Conservation (phyloP, 2,888 invertebrate species). For the Hypomecis punctinalis region DNA sequence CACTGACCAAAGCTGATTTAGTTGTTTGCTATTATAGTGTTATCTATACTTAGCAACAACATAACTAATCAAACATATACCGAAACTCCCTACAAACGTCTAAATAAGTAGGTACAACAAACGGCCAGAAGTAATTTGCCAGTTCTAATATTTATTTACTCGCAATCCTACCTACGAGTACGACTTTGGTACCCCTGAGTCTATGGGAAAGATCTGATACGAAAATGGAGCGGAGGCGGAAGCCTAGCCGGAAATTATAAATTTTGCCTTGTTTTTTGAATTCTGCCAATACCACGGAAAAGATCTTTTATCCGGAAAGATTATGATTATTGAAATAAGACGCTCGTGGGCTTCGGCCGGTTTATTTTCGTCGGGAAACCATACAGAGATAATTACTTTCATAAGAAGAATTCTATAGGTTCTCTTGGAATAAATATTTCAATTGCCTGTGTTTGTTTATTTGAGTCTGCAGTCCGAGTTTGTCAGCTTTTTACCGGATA, state of each 20-base stretch:
- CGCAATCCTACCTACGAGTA: not conserved
- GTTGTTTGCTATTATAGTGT: too few species aligned
- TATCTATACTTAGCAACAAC: too few species aligned
- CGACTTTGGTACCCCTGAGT: not conserved
- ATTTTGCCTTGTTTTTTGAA: slow-evolving; percentile 17
- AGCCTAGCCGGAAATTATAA: slow-evolving; percentile 24
- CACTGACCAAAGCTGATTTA: too few species aligned
- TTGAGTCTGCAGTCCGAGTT: too few species aligned
- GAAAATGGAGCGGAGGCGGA: slow-evolving; percentile 18
- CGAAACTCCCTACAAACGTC: too few species aligned
- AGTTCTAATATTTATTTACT: not conserved
- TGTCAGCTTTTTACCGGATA: too few species aligned
- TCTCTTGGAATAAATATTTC: not conserved
- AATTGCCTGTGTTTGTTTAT: too few species aligned
- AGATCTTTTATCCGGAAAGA: slow-evolving; percentile 3
- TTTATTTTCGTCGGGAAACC: slow-evolving; percentile 1
- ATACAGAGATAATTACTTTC: slow-evolving; percentile 4
- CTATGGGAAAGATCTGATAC: not conserved
- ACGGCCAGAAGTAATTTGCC: too few species aligned
- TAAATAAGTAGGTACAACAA: too few species aligned
- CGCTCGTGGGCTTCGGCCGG: not conserved
- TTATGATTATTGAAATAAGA: slow-evolving; percentile 15
- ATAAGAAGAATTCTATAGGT: not conserved
- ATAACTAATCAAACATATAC: too few species aligned
- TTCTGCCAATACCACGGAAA: slow-evolving; percentile 17